These are phyloP conservation scores for Lasioglossum marginatum DNA, from an alignment of 2,888 invertebrate genomes.

Conservation along the genomic window DNA sequence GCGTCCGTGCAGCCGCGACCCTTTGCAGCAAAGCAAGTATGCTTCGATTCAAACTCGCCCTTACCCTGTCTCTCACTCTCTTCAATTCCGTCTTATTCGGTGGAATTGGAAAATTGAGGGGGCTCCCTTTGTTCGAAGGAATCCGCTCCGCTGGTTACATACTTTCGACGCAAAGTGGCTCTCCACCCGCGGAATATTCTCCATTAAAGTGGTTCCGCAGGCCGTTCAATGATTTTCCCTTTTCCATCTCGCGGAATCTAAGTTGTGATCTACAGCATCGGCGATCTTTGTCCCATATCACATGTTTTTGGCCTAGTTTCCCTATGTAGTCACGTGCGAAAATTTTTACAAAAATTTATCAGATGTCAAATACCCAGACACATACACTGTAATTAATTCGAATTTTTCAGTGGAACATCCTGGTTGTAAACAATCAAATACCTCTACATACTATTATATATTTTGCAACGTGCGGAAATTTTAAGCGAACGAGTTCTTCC, in stretches of 20 bases:
- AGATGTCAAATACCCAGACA: too few species aligned
- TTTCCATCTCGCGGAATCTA: not conserved
- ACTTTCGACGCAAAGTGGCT: slow-evolving; percentile 18
- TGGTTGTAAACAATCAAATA: too few species aligned
- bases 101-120: slow-evolving; percentile 28
- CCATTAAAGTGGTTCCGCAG: not conserved
- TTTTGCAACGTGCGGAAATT: too few species aligned
- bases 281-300: not conserved
- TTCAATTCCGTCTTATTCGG: not conserved
- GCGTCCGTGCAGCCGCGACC: not conserved
- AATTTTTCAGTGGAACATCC: too few species aligned
- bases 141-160: not conserved
- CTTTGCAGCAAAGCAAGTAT: not conserved
- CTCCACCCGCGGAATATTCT: slow-evolving; percentile 19
- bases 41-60: slow-evolving; percentile 13
- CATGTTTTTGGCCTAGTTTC: too few species aligned
- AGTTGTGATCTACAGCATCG: not conserved
- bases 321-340: too few species aligned
- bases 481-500: too few species aligned
- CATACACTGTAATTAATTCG: too few species aligned
- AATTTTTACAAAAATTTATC: too few species aligned
- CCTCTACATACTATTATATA: too few species aligned
- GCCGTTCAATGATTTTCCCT: slow-evolving; percentile 1
- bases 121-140: slow-evolving; percentile 26
- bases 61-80: not conserved